Percentiles rank a stretch among this genome's conserved stretches.
Evolutionary conservation across 2,888 invertebrate genomes (phyloP).

Genomic region (Dichetophora obliterata): DNA sequence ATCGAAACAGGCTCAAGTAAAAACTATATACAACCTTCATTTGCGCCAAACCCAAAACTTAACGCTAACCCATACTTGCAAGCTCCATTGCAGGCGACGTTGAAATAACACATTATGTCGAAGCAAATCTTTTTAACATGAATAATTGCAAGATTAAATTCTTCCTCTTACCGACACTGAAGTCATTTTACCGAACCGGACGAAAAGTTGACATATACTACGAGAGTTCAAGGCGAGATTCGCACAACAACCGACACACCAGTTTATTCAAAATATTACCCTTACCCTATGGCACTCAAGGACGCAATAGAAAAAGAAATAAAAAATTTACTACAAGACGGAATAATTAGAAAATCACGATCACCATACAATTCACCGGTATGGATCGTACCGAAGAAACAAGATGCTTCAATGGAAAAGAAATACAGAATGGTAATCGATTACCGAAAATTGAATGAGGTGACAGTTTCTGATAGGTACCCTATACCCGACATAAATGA

Average conservation of each 20-base stretch:
- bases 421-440: slow-evolving; percentile 37
- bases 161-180: slow-evolving; percentile 29
- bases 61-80: no score
- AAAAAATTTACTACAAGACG: slow-evolving; percentile 36
- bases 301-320: slow-evolving; percentile 33
- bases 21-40: no score
- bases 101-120: no score
- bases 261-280: slow-evolving; percentile 38
- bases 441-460: slow-evolving; percentile 36
- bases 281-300: slow-evolving; percentile 38
- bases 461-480: slow-evolving; percentile 35
- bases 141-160: slow-evolving; percentile 33
- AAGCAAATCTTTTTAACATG: slow-evolving; percentile 3
- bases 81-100: no score
- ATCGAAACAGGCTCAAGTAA: no score
- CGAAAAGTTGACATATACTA: no score
- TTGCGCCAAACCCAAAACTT: no score
- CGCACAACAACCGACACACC: slow-evolving; percentile 29
- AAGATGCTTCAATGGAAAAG: slow-evolving; percentile 21
- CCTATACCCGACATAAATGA: slow-evolving; percentile 39
- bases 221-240: neutral
- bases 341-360: slow-evolving; percentile 38
- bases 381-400: slow-evolving; percentile 34
- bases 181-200: slow-evolving; percentile 34
- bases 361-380: slow-evolving; percentile 38